These are phyloP conservation scores for Zaprionus africanus DNA, from an alignment of 1,140 invertebrate species.

Conservation along the genomic window DNA sequence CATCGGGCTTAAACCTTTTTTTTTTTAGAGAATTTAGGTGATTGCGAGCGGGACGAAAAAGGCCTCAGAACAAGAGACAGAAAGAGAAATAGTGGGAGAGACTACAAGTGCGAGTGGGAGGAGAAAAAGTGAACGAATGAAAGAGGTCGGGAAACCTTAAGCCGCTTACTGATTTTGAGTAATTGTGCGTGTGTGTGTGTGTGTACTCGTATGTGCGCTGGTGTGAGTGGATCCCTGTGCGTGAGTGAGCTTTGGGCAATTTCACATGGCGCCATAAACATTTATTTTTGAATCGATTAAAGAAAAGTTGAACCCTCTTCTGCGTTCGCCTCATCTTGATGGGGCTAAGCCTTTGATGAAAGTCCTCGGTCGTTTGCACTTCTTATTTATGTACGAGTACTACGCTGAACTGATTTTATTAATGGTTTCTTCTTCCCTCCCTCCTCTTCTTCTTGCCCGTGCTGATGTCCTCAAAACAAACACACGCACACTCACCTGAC, in stretches of 20 bases:
- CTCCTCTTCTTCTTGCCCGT: background rate
- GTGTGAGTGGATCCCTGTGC: constrained; percentile 11
- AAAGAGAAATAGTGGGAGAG: background rate
- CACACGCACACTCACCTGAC: constrained; percentile 5
- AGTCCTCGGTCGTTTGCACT: constrained; percentile 38
- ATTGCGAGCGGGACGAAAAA: background rate
- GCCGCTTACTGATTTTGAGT: constrained; percentile 47
- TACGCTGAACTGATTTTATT: constrained; percentile 38
- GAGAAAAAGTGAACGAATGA: background rate
- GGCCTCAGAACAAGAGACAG: too few relatives aligned
- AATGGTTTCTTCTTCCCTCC: constrained; percentile 25
- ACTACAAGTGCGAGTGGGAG: background rate
- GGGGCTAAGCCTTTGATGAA: constrained; percentile 34
- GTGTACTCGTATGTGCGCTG: constrained; percentile 7
- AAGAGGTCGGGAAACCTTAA: constrained; percentile 10
- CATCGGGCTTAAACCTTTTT: constrained; percentile 40
- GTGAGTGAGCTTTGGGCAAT: constrained; percentile 19
- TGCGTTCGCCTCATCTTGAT: background rate
- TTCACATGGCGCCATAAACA: constrained; percentile 40
- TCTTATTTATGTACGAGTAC: constrained; percentile 37
- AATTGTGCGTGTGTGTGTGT: constrained; percentile 33
- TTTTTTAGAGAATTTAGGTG: constrained; percentile 19
- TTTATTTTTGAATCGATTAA: constrained; percentile 62
- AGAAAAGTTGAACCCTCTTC: constrained; percentile 5
- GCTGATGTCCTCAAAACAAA: background rate